Conservation (phyloP, 2,888 invertebrate species). For the Andrena praecox region DNA sequence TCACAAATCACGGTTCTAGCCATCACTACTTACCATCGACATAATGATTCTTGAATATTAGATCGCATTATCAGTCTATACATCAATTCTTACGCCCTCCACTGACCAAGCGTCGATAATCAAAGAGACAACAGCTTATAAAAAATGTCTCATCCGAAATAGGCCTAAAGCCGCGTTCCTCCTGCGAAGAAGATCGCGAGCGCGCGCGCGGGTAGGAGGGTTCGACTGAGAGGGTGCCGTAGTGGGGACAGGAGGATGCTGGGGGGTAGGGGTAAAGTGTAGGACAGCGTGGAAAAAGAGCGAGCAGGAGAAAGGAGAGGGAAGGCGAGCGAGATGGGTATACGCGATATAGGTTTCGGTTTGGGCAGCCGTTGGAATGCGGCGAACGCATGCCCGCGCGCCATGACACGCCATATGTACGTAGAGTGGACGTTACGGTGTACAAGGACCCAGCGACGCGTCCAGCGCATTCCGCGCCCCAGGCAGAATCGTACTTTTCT, state of each 20-base stretch:
- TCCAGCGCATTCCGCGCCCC: conserved; percentile 65
- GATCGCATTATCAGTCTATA: too few relatives aligned
- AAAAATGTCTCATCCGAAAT: background rate
- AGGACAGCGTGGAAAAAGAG: conserved; percentile 49
- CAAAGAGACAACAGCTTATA: background rate
- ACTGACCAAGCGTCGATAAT: too few relatives aligned
- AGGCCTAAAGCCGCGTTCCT: conserved; percentile 48
- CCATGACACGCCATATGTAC: conserved; percentile 61
- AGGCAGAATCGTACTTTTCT: conserved; percentile 62
- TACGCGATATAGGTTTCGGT: conserved; percentile 78
- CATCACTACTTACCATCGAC: too few relatives aligned
- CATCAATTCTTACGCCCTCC: too few relatives aligned
- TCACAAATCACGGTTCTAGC: too few relatives aligned
- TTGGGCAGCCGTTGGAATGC: conserved; percentile 82
- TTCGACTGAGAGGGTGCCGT: conserved; percentile 30
- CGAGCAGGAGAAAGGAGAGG: conserved; percentile 24
- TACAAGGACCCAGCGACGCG: conserved; percentile 54
- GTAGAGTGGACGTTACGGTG: conserved; percentile 56
- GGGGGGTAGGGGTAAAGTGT: conserved; percentile 42
- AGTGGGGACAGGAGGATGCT: conserved; percentile 34
- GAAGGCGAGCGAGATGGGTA: conserved; percentile 58
- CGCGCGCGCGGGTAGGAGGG: conserved; percentile 46
- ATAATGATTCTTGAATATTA: too few relatives aligned
- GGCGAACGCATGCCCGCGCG: conserved; percentile 69
- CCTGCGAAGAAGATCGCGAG: conserved; percentile 37